Evolutionary conservation across 2,888 invertebrate genomes (phyloP).

Genomic region (Panorpa germanica): DNA sequence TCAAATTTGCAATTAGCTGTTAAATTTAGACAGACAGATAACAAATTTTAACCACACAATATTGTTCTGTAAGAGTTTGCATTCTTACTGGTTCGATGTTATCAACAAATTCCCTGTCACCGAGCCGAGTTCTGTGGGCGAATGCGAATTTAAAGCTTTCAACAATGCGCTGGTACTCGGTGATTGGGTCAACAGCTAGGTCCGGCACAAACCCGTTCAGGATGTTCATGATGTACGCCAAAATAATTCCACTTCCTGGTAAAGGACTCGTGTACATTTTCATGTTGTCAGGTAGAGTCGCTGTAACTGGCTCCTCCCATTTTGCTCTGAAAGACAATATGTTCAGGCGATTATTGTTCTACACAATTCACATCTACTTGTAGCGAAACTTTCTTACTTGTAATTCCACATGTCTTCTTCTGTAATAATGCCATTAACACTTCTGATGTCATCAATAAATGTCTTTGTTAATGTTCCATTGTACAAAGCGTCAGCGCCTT

Average conservation of each 20-base stretch:
- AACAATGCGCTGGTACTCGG: constrained; percentile 47
- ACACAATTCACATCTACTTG: too few relatives aligned
- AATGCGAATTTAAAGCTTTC: constrained; percentile 88
- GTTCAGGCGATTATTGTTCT: too few relatives aligned
- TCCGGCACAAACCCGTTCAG: constrained; percentile 36
- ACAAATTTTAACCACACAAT: constrained; percentile 6
- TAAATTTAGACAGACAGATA: constrained; percentile 13
- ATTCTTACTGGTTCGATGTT: not conserved
- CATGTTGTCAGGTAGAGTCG: constrained; percentile 35
- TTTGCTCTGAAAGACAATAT: constrained; percentile 19
- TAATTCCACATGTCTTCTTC: constrained; percentile 60
- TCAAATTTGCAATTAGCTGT: constrained; percentile 45
- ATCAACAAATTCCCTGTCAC: constrained; percentile 41
- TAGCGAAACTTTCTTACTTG: constrained; percentile 62
- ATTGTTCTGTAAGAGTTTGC: not conserved
- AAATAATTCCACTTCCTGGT: constrained; percentile 70
- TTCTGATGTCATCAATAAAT: constrained; percentile 45
- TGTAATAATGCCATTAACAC: constrained; percentile 47
- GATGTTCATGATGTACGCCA: constrained; percentile 68
- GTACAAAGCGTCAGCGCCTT: constrained; percentile 56
- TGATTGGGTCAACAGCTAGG: constrained; percentile 18
- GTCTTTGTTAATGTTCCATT: constrained; percentile 44
- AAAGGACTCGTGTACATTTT: constrained; percentile 59
- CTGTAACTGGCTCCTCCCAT: constrained; percentile 43
- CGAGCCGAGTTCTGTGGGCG: constrained; percentile 66